Base-by-base conservation (phyloP, 2,888 invertebrate genomes). In the Stenodera caucasica region DNA sequence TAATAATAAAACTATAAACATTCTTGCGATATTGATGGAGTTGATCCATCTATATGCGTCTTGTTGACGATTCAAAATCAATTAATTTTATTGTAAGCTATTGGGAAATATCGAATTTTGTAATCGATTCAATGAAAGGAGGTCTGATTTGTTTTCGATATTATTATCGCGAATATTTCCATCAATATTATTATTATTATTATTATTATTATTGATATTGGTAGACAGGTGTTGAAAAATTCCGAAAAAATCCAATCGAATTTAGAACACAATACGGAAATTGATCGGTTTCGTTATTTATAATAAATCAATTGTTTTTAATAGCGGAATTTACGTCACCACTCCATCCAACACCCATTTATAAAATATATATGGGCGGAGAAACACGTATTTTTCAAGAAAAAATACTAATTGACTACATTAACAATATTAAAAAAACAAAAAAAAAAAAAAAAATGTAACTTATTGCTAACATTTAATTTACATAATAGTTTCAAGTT, bases 401-500 rank as follows among this genome's bases (percentile, higher is more conserved):
- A 45, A 45, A 45, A 45, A 18, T 45, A 45, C 45, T 45, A 45
- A 45, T 45, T 45, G 45, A 45, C 21, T 12, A 45, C 45, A 45
- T 45, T 45, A 18, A 45, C 45, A n/a, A n/a, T n/a, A n/a, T n/a
- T n/a, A n/a, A n/a, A n/a, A n/a, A n/a, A n/a, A n/a, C n/a, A n/a
- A n/a, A n/a, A n/a, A n/a, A n/a, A 45, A 45, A 40, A 51, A 23
- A 49, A 52, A 30, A 52, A 30, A 32, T 30, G 32, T 52, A 52
- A 52, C 30, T 52, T 52, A 33, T 52, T 52, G 33, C 33, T 52
- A 52, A 33, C 21, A 45, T 23, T 52, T 52, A 52, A 52, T 52
- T 52, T 52, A 30, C 52, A 52, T 52, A 52, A 26, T 33, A 33
- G 33, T 52, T 52, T 52, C 33, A 21, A 45, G 52, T 33, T 52